Percentiles rank a stretch among this genome's conserved stretches.
phyloP scores from a whole-genome alignment of 2,888 invertebrate genomes.

The Axea sp. region DNA sequence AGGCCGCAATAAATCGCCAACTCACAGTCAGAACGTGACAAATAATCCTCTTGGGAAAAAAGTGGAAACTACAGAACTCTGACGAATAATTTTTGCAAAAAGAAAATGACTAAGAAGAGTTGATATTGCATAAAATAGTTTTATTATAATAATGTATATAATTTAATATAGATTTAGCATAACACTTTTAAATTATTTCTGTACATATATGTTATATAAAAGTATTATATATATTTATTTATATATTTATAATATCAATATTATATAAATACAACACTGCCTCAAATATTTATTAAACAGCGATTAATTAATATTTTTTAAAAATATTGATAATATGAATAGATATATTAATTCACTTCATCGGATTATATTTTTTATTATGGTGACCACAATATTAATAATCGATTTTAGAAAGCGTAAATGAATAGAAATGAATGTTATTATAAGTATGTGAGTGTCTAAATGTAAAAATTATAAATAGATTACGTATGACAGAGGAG shows the following conservation, averaged over 20 bases:
- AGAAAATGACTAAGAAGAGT: constrained; percentile 60
- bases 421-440: no score
- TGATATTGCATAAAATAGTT: constrained; percentile 47
- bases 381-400: no score
- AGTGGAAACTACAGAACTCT: constrained; percentile 76
- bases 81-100: constrained; percentile 62
- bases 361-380: no score
- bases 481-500: no score
- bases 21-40: constrained; percentile 69
- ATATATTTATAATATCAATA: constrained; percentile 27
- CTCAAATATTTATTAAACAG: no score
- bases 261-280: no score
- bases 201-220: constrained; percentile 45
- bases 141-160: constrained; percentile 34
- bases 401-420: no score
- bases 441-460: no score
- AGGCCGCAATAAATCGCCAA: constrained; percentile 64
- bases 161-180: constrained; percentile 6
- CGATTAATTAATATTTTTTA: no score
- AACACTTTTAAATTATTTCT: constrained; percentile 40
- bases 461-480: no score
- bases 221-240: constrained; percentile 37
- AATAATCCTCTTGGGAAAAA: constrained; percentile 76
- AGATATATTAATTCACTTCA: no score
- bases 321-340: no score